Percentiles rank a stretch among this genome's conserved stretches.
These are phyloP conservation scores for Eptatretus atami DNA, from an alignment of 2,797 vertebrate species.

Conservation along the genomic window DNA sequence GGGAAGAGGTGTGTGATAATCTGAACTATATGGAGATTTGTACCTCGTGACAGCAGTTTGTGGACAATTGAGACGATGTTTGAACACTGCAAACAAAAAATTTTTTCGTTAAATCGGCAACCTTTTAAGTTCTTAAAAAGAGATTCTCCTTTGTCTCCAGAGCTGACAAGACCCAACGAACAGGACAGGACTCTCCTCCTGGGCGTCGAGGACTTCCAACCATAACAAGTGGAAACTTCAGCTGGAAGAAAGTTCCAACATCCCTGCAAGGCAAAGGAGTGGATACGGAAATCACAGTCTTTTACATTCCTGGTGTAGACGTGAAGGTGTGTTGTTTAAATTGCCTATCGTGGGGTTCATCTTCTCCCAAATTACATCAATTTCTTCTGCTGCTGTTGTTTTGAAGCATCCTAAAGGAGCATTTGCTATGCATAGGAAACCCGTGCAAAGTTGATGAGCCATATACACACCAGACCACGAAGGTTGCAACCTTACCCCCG, in stretches of 20 bases:
- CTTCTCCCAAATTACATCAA: too few relatives aligned
- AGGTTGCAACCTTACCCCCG: too few relatives aligned
- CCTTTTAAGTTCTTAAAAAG: background rate
- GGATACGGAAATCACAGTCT: slow-evolving; percentile 78
- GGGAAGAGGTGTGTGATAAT: slow-evolving; percentile 26
- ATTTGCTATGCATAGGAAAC: too few relatives aligned
- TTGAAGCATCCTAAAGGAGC: too few relatives aligned
- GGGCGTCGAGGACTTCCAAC: background rate
- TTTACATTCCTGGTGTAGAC: slow-evolving; percentile 94
- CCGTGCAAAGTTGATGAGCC: too few relatives aligned
- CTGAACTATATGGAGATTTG: background rate
- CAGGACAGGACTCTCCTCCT: background rate
- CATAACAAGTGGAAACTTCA: background rate
- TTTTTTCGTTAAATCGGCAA: slow-evolving; percentile 6
- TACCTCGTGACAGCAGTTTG: background rate
- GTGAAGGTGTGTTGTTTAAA: slow-evolving; percentile 40
- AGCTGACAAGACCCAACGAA: background rate
- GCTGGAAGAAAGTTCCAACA: slow-evolving; percentile 56
- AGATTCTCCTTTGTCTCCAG: slow-evolving; percentile 2
- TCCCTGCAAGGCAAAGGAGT: slow-evolving; percentile 62
- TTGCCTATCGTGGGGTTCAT: too few relatives aligned
- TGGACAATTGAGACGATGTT: background rate
- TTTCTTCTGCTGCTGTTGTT: too few relatives aligned
- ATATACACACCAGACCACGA: too few relatives aligned
- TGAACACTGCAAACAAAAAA: background rate